Base-by-base conservation (phyloP, 2,888 invertebrate species). In the Torymus aiolomorphi region DNA sequence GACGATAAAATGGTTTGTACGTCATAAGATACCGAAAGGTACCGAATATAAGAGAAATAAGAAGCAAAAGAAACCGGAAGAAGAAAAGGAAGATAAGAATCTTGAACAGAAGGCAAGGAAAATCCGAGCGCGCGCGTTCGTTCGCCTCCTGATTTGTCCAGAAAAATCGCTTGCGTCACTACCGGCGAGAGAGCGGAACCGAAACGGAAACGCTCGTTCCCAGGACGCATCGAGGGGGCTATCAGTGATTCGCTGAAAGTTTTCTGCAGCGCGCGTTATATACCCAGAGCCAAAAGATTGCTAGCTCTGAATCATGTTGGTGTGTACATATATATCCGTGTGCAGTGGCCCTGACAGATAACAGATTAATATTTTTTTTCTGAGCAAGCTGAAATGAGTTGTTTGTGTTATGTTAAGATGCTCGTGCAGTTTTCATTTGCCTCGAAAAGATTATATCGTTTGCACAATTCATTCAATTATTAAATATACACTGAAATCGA, bases 101-200 rank as follows among this genome's bases (percentile, higher is more conserved):
- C 70, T 59, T 74, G 70, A 76, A 66, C 61, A 61, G 20, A 78
- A 31, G 31, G 73, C 73, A 62, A 62, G 56, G 54, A 61, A 66
- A 73, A 61, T 73, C 24, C 31, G 51, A 31, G 11, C 56, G n/a
- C n/a, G n/a, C n/a, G n/a, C n/a, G 16, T 3, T 2, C 59, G 42
- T 24, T 67, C 59, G 11, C 42, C 56, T 67, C 61, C 59, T 61
- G 73, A 54, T 72, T 71, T 70, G 72, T 61, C 62, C 51, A 56
- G 65, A 80, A 83, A 83, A 82, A 80, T 83, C 77, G 82, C 80
- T 80, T 78, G 78, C 81, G 79, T 82, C 82, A 80, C 80, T 83
- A 83, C 83, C 84, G 83, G 80, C 73, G 11, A 65, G 56, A 71
- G 72, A 65, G 56, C 67, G 72, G 80, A 76, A 66, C 57, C 73